These are phyloP conservation scores for Malacoraja senta DNA, from an alignment of 2,797 vertebrate genomes.

Conservation along the genomic window DNA sequence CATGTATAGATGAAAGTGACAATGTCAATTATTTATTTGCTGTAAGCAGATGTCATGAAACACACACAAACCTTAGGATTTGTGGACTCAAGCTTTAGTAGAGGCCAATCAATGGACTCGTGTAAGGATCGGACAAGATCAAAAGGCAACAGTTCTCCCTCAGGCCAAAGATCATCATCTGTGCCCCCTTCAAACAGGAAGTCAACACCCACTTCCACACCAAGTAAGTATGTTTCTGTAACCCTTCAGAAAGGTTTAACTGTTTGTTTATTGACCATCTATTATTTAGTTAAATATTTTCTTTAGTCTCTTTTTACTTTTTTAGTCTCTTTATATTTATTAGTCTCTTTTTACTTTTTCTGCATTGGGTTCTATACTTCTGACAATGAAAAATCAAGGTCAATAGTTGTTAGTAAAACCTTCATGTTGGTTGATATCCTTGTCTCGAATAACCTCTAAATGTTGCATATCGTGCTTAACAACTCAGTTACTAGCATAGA, in stretches of 20 bases:
- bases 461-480: background rate
- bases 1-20: background rate
- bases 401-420: background rate
- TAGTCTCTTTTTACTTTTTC: background rate
- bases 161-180: conserved; percentile 79
- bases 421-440: background rate
- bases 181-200: conserved; percentile 76
- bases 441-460: background rate
- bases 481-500: background rate
- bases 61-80: conserved; percentile 66
- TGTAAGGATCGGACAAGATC: conserved; percentile 54
- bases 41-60: conserved; percentile 58
- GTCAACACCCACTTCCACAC: conserved; percentile 53
- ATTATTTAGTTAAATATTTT: background rate
- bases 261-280: conserved; percentile 1
- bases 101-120: conserved; percentile 61
- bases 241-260: background rate
- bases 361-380: background rate
- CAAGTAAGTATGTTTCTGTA: conserved; percentile 61
- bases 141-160: conserved; percentile 59
- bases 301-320: background rate
- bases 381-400: background rate
- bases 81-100: conserved; percentile 54
- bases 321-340: background rate
- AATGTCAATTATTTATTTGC: conserved; percentile 28